phyloP scores from a whole-genome alignment of 2,888 invertebrate species.

The Zeuzera pyrina region DNA sequence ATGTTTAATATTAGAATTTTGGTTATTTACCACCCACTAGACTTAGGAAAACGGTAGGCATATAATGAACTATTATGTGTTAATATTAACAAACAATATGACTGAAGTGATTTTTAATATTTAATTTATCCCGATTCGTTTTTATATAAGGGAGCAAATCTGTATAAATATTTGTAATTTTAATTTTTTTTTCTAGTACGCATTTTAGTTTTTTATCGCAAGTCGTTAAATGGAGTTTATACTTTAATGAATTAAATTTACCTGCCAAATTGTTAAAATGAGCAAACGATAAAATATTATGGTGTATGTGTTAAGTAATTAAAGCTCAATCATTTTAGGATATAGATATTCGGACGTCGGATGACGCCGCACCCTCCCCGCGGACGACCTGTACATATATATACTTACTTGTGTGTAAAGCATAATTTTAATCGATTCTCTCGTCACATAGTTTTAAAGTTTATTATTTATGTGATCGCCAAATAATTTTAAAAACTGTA shows the following conservation, averaged over 20 bases:
- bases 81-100: conserved; percentile 68
- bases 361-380: conserved; percentile 45
- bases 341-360: conserved; percentile 33
- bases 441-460: conserved; percentile 71
- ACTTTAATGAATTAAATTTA: conserved; percentile 61
- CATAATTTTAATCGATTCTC: conserved; percentile 70
- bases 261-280: conserved; percentile 66
- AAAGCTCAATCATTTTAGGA: conserved; percentile 67
- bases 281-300: conserved; percentile 46
- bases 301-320: conserved; percentile 57
- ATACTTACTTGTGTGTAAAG: conserved; percentile 69
- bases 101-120: conserved; percentile 66
- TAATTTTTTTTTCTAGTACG: conserved; percentile 65
- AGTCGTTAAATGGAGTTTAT: conserved; percentile 61
- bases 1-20: conserved; percentile 72
- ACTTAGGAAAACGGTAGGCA: conserved; percentile 68
- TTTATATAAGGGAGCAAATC: conserved; percentile 56
- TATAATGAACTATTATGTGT: conserved; percentile 69
- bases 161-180: conserved; percentile 70
- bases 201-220: conserved; percentile 69
- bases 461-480: conserved; percentile 71
- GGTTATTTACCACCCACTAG: conserved; percentile 72
- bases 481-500: conserved; percentile 67
- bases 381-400: conserved; percentile 52
- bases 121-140: conserved; percentile 62